Evolutionary conservation across 2,888 invertebrate genomes (phyloP), one percentile per base, ranked within the genome.

Genomic region (Cistogaster globosa): DNA sequence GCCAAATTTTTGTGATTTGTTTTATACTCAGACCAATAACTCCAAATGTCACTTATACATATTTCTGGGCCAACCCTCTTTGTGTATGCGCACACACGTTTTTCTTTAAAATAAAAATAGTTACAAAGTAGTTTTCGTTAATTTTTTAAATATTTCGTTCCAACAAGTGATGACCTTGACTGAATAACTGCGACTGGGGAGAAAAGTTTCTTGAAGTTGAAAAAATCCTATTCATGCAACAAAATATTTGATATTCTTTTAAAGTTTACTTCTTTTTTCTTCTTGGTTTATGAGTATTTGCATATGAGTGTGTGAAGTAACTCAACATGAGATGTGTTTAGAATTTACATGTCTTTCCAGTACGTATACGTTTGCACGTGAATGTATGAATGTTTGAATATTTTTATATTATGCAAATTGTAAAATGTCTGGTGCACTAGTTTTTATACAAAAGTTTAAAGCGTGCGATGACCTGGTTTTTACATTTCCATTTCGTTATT

Each of bases 91-190:
- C 36, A 38, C 22, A 36, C 48, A 26, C 4, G 4, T 26, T 26
- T 18, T 5, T 36, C 32, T 45, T n/a, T 16, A 53, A 68, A 2
- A 26, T 26, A 26, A 26, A 20, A 42, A 26, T 67, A 67, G 32
- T 51, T 5, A 32, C 32, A 63, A 75, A 69, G 36, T 71, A 51
- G 32, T 45, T 71, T 74, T 83, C 72, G 76, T 71, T 67, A 77
- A 83, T 58, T 83, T 72, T 83, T 72, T 60, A 65, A 83, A 67
- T 72, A 36, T 53, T 83, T 77, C 71, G 74, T 71, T 57, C 74
- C 84, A 65, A 75, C 81, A 78, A 82, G 75, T 82, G 85, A 71
- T 82, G 85, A 85, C 85, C 85, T 85, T 85, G 85, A 85, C 65
- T 81, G 32, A 71, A 42, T 68, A 67, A 48, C 48, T 60, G 32